Conservation (phyloP, 2,888 invertebrate species). For the Lissocephala sabroskyi region DNA sequence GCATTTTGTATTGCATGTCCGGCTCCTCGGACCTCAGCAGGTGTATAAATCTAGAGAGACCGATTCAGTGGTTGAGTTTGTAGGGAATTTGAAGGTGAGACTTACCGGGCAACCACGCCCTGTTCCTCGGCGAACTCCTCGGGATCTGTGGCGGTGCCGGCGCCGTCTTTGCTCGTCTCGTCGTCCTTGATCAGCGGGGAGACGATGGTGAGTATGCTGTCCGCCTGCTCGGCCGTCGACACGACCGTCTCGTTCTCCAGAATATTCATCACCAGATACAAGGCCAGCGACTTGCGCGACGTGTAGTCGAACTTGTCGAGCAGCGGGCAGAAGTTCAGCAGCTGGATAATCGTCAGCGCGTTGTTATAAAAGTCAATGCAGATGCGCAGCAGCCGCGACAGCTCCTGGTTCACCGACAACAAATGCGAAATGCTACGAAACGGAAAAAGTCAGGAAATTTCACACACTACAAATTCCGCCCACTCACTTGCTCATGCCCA, state of each 20-base stretch:
- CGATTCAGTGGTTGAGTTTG: not conserved
- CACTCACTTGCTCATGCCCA: slow-evolving; percentile 84
- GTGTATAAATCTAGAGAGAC: slow-evolving; percentile 79
- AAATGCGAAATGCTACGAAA: slow-evolving; percentile 68
- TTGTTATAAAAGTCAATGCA: slow-evolving; percentile 97
- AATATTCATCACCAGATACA: slow-evolving; percentile 91
- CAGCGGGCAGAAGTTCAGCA: slow-evolving; percentile 90
- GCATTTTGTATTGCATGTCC: slow-evolving; percentile 91
- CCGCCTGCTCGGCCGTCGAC: slow-evolving; percentile 90
- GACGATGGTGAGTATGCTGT: slow-evolving; percentile 84
- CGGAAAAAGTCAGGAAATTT: not conserved
- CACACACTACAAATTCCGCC: slow-evolving; percentile 2
- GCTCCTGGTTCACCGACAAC: slow-evolving; percentile 88
- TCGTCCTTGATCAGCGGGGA: slow-evolving; percentile 91
- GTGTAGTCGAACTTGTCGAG: slow-evolving; percentile 90
- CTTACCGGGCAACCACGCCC: slow-evolving; percentile 84
- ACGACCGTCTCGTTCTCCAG: slow-evolving; percentile 91
- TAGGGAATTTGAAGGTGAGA: not conserved
- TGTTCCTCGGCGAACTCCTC: slow-evolving; percentile 99
- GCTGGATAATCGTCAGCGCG: slow-evolving; percentile 86
- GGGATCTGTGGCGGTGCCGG: slow-evolving; percentile 76
- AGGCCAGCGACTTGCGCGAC: slow-evolving; percentile 88
- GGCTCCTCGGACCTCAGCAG: slow-evolving; percentile 85
- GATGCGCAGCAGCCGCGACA: slow-evolving; percentile 93
- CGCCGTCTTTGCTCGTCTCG: slow-evolving; percentile 76